Evolutionary conservation across 2,113 vertebrate species (phyloP), one percentile per base, ranked within the genome.

Genomic region (Scophthalmus maximus): DNA sequence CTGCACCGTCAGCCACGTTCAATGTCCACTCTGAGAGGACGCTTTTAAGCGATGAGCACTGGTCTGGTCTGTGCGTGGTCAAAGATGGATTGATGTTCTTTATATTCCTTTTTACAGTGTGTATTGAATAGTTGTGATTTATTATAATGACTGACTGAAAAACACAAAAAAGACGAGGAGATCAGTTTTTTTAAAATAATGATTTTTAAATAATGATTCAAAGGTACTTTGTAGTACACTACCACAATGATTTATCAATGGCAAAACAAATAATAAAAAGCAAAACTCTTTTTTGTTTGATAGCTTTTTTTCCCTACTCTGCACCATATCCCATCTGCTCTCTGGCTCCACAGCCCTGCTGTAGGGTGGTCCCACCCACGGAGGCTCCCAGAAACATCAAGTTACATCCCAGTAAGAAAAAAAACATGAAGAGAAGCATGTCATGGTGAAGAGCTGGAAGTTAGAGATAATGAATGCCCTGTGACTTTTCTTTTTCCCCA

Each of bases 121-220:
- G 14, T 15, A 14, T 25, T 32, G 10, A 44, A 32, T 25, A 7
- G 2, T 17, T 40, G 5, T 8, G 6, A 15, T 25, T 5, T 26
- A 30, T 14, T 38, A n/a, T n/a, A n/a, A 17, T 26, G 10, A 25
- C 3, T 23, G 4, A 40, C 14, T 6, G 6, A 42, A 57, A 60
- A 36, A 58, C 2, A 67, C 12, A 23, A 34, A 36, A 57, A 50
- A 78, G 36, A 76, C 66, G 70, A 66, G 4, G 6, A 56, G 70
- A 92, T 93, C 92, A 93, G 94, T 93, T 96, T 96, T 96, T 86
- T 89, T 87, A n/a, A n/a, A 96, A 95, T 97, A 94, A 94, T 94
- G 90, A 93, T 93, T 94, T 82, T 94, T 82, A 42, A 96, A 96
- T 96, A 94, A 93, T 94, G 90, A 94, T 94, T 94, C 92, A 95